Base-by-base conservation (phyloP, 1,140 invertebrate species). In the Neotoxoptera formosana region DNA sequence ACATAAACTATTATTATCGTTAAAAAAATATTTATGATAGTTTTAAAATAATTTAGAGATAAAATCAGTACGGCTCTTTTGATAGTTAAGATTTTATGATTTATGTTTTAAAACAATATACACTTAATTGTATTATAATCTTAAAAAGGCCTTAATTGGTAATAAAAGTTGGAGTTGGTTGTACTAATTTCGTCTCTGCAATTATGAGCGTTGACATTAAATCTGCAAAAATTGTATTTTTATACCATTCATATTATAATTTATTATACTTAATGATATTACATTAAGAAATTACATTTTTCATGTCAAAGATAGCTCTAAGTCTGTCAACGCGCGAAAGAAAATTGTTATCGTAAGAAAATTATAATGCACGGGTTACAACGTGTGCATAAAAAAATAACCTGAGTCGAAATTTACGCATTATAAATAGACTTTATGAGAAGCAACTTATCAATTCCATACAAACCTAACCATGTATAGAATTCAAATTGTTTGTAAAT, bases 191-290 rank as follows among this genome's bases (percentile, higher is more conserved):
- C 30, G 14, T 14, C n/a, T n/a, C n/a, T n/a, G n/a, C 14, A 76
- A 76, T 76, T 76, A 76, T n/a, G 60, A 76, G n/a, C 14, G 60
- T 76, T 76, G n/a, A 76, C n/a, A 34, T 76, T 17, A 76, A 17
- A n/a, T 20, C 14, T 4, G n/a, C 4, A 3, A 76, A 76, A 76
- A 76, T 76, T n/a, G 60, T 76, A 76, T 76, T 76, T 76, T 76
- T 76, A 76, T 76, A 76, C 60, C 17, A n/a, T 76, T 76, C 14
- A 76, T 76, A 76, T 76, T 76, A n/a, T 76, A 76, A 76, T 76
- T 76, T 76, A 76, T 76, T 76, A 76, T 17, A 76, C 60, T 76
- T 76, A 76, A 76, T 76, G 60, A 76, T 76, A 76, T 76, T 76
- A 76, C 60, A 76, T 76, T 76, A 76, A 76, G 14, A 34, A 76